Base-by-base conservation (phyloP, 1,140 invertebrate genomes). In the Macrobrachium nipponense region DNA sequence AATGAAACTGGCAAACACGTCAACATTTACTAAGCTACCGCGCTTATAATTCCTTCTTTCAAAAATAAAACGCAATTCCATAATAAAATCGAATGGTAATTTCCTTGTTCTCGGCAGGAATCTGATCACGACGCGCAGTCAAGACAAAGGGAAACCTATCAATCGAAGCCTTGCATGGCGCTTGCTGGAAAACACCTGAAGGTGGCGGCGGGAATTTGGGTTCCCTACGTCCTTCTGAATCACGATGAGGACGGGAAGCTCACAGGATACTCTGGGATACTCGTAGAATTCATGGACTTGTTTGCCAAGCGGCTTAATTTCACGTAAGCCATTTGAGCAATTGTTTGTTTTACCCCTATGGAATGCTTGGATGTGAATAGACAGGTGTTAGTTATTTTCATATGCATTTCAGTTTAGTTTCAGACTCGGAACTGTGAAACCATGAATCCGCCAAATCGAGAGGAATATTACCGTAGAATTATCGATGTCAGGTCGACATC, bases 171-270 rank as follows among this genome's bases (percentile, higher is more conserved):
- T 8, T 7, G 5, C 20, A 70, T 70, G 68, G 68, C 68, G 5
- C 68, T 70, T 23, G 36, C 23, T 43, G 68, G 68, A 43, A 70
- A 43, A n/a, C 68, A 70, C 17, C 68, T 70, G 68, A 20, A n/a
- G 20, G 68, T 70, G 6, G 68, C 17, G 14, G 68, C 68, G 12
- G 68, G 36, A 14, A 70, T 70, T 15, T 70, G 68, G 68, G 68
- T 70, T 23, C 68, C 68, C 12, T 70, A 43, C 14, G 68, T 70
- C 68, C 23, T 27, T 43, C 68, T 70, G 68, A 5, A 43, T 11
- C 68, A n/a, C 12, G 23, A 43, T 14, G 66, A 68, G 66, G 20
- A 20, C 68, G 68, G 68, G 23, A 27, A 23, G 12, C 68, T 70
- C 68, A 10, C 5, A 51, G 20, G 68, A 23, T 23, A 23, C 68